Conservation (phyloP, 2,113 vertebrate species). For the Zosterops lateralis region DNA sequence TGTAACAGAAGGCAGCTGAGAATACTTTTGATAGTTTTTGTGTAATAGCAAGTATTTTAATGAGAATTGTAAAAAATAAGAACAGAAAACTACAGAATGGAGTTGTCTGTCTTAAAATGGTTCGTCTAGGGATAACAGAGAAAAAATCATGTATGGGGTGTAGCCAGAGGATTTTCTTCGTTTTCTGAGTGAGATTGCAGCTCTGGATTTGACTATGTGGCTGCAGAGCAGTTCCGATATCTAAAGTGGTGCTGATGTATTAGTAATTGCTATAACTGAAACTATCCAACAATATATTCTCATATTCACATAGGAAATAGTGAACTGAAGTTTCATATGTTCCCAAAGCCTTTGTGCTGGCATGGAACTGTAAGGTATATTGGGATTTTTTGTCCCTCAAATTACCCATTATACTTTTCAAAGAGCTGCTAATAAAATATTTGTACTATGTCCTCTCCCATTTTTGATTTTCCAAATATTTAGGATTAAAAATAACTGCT, state of each 20-base stretch:
- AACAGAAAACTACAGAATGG: neutral
- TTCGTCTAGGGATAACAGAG: neutral
- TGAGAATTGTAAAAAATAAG: neutral
- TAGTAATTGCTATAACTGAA: neutral
- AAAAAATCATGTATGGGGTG: accelerated
- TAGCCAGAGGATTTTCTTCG: neutral
- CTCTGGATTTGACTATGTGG: neutral
- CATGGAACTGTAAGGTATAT: neutral
- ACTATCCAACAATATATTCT: neutral
- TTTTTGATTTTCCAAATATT: neutral
- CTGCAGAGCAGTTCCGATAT: neutral
- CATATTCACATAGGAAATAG: neutral
- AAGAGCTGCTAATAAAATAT: neutral
- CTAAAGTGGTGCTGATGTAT: neutral
- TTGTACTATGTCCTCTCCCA: neutral
- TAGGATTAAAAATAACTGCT: neutral
- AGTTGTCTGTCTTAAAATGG: neutral
- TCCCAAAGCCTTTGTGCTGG: neutral
- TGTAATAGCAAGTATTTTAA: neutral
- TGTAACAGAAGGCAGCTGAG: neutral
- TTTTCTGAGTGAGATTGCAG: neutral
- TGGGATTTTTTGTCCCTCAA: neutral
- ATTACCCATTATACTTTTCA: neutral
- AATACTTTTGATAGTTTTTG: neutral
- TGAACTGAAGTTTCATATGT: neutral